Conservation (phyloP, 2,797 vertebrate species). For the Sciurus vulgaris region DNA sequence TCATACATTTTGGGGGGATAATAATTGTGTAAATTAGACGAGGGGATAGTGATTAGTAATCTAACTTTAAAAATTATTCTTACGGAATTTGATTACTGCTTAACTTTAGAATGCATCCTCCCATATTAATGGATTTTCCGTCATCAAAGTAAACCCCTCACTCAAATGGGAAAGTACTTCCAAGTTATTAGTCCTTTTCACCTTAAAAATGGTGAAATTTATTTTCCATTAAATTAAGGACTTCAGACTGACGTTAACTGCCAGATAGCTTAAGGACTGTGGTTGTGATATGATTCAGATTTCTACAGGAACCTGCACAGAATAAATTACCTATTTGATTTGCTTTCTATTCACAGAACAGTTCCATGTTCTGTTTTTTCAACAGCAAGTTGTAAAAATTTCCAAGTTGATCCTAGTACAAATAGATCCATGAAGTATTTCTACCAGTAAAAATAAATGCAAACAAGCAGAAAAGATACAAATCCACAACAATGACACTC, state of each 20-base stretch:
- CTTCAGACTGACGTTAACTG: not conserved
- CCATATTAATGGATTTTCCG: slow-evolving; percentile 1
- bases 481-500: not conserved
- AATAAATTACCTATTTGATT: not conserved
- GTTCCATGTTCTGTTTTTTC: not conserved
- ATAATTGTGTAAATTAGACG: not conserved
- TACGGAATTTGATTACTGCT: slow-evolving; percentile 8
- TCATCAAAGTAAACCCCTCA: not conserved
- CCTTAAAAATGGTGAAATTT: slow-evolving; percentile 30
- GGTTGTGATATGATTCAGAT: not conserved
- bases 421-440: not conserved
- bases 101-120: not conserved
- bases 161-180: not conserved
- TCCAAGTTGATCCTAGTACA: not conserved
- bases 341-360: not conserved
- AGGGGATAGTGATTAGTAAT: not conserved
- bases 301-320: not conserved
- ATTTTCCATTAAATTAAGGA: slow-evolving; percentile 28
- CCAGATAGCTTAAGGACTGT: not conserved
- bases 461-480: not conserved
- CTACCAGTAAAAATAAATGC: slow-evolving; percentile 36
- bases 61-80: slow-evolving; percentile 18
- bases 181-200: not conserved
- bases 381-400: not conserved
- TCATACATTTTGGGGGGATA: not conserved